A percentile compares a stretch with the other conserved stretches of the same genome.
phyloP scores from a whole-genome alignment of 2,113 vertebrate genomes.

The Leucoraja erinaceus region DNA sequence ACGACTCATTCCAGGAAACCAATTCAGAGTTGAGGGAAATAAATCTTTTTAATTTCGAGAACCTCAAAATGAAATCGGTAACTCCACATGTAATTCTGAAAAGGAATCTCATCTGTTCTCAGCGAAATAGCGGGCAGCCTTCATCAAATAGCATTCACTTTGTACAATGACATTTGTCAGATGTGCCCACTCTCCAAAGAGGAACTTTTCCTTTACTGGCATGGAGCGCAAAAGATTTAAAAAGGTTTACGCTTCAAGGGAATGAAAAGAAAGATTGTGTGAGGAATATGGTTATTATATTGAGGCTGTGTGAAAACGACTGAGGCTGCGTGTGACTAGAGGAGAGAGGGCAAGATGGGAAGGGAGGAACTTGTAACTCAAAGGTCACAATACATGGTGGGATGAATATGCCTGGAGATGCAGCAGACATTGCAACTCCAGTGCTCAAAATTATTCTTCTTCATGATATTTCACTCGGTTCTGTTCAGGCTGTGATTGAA shows the following conservation, averaged over 20 bases:
- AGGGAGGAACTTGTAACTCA: neutral
- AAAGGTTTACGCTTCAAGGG: neutral
- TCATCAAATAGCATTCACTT: neutral
- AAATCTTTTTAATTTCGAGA: neutral
- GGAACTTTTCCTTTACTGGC: neutral
- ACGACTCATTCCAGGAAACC: neutral
- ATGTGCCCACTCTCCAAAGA: neutral
- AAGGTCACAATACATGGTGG: neutral
- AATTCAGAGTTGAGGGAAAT: neutral
- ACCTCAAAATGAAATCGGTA: slow-evolving; percentile 13
- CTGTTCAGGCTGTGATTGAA: neutral
- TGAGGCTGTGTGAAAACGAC: neutral
- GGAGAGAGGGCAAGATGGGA: neutral
- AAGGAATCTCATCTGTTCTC: neutral
- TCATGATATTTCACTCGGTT: neutral
- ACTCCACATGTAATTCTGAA: neutral
- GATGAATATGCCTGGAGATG: neutral
- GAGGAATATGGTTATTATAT: neutral
- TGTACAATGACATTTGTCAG: neutral
- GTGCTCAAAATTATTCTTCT: neutral
- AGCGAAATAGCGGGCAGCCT: neutral
- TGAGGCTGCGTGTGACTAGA: neutral
- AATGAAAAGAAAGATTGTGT: neutral
- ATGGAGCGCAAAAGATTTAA: neutral
- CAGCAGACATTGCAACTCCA: neutral